These are phyloP conservation scores for Frankliniella intonsa DNA, from an alignment of 2,888 invertebrate species.

Conservation along the genomic window DNA sequence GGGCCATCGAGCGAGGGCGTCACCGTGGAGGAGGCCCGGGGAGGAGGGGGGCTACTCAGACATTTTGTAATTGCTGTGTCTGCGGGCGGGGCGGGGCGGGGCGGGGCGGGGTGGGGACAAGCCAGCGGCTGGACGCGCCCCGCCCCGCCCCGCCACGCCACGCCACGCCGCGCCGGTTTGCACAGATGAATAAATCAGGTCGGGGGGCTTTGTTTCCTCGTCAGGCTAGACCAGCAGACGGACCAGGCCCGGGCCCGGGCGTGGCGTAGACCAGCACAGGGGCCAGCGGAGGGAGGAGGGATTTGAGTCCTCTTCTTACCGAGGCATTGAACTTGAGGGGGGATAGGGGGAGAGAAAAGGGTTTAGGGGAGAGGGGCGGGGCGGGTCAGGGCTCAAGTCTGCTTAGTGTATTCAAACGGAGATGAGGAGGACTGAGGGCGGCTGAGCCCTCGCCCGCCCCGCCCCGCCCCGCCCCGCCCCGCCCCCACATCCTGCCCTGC, in stretches of 20 bases:
- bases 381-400: background rate
- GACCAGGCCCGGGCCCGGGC: too few species aligned
- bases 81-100: background rate
- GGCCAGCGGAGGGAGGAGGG: too few species aligned
- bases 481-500: background rate
- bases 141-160: background rate
- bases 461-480: background rate
- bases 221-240: background rate
- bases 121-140: background rate
- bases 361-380: background rate
- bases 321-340: background rate
- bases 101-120: background rate
- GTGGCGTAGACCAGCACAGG: too few species aligned
- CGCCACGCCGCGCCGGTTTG: background rate
- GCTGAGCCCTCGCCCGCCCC: background rate
- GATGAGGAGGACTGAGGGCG: background rate
- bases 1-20: too few species aligned
- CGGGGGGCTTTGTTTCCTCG: background rate
- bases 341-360: too few species aligned
- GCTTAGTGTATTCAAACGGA: conserved; percentile 10
- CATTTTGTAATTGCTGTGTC: conserved; percentile 19
- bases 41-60: background rate
- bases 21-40: background rate
- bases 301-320: background rate
- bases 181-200: conserved; percentile 1